phyloP scores from a whole-genome alignment of 2,113 vertebrate species.

The Lophura nycthemera region DNA sequence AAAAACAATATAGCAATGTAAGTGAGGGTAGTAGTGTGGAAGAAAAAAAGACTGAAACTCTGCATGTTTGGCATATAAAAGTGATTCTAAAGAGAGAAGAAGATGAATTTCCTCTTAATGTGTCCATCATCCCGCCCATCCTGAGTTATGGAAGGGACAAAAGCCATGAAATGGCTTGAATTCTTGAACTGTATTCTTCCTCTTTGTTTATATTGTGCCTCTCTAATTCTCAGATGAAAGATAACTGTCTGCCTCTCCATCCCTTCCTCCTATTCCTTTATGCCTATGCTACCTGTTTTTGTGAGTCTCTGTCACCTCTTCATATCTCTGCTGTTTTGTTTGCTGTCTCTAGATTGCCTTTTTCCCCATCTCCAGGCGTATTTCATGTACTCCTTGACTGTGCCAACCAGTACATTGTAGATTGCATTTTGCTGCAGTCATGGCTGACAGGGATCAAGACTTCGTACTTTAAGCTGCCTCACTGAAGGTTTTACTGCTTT shows the following conservation, averaged over 20 bases:
- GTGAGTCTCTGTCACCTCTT: neutral
- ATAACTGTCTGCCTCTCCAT: neutral
- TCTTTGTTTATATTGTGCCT: neutral
- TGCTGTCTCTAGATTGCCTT: neutral
- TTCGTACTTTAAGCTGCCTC: neutral
- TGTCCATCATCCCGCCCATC: neutral
- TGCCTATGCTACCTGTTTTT: neutral
- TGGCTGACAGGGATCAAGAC: neutral
- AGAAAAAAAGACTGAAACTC: neutral
- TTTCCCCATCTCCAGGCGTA: neutral
- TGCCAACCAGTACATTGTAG: neutral
- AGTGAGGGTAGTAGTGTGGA: rapidly evolving
- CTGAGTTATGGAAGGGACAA: neutral
- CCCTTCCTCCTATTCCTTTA: neutral
- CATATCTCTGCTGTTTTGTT: neutral
- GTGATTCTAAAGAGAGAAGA: neutral
- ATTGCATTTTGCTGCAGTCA: neutral
- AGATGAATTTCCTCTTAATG: neutral
- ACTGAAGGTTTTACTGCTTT: neutral
- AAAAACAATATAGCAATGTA: neutral
- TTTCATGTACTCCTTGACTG: neutral
- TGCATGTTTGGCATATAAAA: neutral
- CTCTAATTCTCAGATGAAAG: neutral
- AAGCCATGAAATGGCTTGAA: neutral
- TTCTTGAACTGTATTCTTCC: neutral